Evolutionary conservation across 1,140 invertebrate species (phyloP), one percentile per base, ranked within the genome.

Genomic region (Pantala flavescens): DNA sequence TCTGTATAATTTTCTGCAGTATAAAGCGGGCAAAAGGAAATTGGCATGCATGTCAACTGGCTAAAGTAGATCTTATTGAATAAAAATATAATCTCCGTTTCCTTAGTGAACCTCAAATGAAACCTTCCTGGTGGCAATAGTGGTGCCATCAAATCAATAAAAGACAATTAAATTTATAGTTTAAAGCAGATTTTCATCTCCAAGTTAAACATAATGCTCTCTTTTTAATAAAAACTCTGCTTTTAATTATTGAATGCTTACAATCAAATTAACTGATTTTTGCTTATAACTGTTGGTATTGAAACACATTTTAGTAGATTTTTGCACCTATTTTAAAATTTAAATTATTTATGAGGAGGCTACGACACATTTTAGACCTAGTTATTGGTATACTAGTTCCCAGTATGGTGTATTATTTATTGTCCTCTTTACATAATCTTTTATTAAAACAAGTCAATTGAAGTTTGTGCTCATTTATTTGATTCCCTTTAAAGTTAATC

Each of bases 301-400:
- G 42, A 23, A 14, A 75, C 24, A 75, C 24, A 36, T 23, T 72
- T 42, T 21, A 75, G 71, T 72, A 36, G 71, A 75, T 28, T 72
- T 24, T 43, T 74, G 28, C 23, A 75, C 23, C 7, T 75, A 43
- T 72, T 43, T 21, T n/a, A 73, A 63, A 70, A 24, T 75, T 43
- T 24, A 72, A 43, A 43, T 21, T 71, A 76, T 24, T 19, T 75
- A 36, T 76, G 76, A 76, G 76, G 76, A 76, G 76, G 76, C 76
- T 75, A 75, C 74, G 76, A 76, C 42, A 72, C 19, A 42, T 73
- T 70, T 36, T 76, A 75, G 76, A 75, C 63, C 49, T 76, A 76
- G 74, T 75, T 63, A 72, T 74, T 74, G 75, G 76, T 76, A 63
- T 19, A 63, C n/a, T 63, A 63, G 49, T 63, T 63, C 28, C 28